A percentile compares a stretch with the other conserved stretches of the same genome.
Conservation (phyloP, 2,888 invertebrate species). For the Protophormia terraenovae region DNA sequence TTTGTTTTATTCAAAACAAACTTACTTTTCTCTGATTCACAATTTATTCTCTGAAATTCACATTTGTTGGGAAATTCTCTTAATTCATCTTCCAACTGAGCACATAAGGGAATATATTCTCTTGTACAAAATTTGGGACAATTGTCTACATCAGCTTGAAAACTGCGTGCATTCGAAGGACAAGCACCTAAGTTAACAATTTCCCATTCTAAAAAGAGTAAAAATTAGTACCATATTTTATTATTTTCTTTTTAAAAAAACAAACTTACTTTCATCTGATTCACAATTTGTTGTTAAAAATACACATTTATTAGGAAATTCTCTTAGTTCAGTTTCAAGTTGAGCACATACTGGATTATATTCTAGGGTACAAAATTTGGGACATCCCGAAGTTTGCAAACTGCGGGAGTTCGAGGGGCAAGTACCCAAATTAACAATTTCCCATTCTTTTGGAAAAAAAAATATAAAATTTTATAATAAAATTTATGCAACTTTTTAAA, state of each 20-base stretch:
- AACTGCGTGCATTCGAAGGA: too few species aligned
- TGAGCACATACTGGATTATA: not conserved
- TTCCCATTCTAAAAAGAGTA: not conserved
- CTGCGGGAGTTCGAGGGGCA: not conserved
- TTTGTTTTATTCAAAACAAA: too few species aligned
- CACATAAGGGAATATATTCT: too few species aligned
- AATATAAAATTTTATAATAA: not conserved
- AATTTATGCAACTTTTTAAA: too few species aligned
- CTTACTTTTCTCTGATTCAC: too few species aligned
- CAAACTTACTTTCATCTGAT: not conserved
- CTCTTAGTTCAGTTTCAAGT: not conserved
- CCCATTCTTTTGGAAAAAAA: not conserved
- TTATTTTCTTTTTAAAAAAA: not conserved
- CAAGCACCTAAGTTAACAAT: too few species aligned
- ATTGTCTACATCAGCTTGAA: too few species aligned
- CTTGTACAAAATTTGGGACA: too few species aligned
- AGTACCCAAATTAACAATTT: not conserved
- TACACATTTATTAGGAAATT: constrained; percentile 33
- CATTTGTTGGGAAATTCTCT: too few species aligned
- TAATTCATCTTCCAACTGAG: too few species aligned
- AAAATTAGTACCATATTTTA: not conserved
- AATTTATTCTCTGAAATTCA: too few species aligned
- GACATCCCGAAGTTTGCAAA: not conserved
- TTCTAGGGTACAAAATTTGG: not conserved
- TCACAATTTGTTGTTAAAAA: not conserved